Evolutionary conservation across 2,113 vertebrate genomes (phyloP).

Genomic region (Leucopsar rothschildi): DNA sequence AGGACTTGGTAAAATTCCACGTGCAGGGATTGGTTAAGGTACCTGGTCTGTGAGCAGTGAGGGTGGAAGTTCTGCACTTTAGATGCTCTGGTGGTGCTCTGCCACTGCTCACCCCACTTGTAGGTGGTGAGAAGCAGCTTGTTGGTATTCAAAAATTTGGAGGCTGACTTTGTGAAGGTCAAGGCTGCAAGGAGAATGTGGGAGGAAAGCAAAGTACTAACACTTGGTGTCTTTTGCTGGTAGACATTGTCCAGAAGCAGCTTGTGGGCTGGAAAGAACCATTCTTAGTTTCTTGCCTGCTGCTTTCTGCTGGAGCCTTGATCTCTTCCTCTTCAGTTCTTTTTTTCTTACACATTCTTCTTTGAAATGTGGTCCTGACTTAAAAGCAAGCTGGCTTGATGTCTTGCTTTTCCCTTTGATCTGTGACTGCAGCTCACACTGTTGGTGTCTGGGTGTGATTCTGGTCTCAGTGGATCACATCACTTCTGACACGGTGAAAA

Average conservation of each 20-base stretch:
- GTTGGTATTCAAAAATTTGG: neutral
- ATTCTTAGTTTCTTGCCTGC: neutral
- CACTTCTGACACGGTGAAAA: neutral
- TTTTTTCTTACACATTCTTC: neutral
- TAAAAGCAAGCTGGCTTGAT: neutral
- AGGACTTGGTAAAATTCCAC: neutral
- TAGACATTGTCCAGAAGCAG: neutral
- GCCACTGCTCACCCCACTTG: neutral
- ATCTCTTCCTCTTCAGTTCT: neutral
- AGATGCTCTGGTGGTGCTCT: neutral
- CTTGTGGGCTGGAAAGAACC: neutral
- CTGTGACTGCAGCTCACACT: neutral
- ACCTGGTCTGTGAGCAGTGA: neutral
- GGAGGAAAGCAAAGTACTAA: neutral
- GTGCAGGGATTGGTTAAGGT: accelerated
- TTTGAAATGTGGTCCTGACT: neutral
- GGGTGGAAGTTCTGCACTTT: neutral
- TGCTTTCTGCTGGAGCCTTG: neutral
- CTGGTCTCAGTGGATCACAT: neutral
- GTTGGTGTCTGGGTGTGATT: neutral
- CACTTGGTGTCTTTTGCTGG: neutral
- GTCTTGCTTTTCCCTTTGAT: neutral
- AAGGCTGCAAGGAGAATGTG: neutral
- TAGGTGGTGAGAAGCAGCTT: neutral
- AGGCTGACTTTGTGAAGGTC: neutral